These are phyloP conservation scores for Thyatira batis DNA, from an alignment of 2,888 invertebrate genomes.

Conservation along the genomic window DNA sequence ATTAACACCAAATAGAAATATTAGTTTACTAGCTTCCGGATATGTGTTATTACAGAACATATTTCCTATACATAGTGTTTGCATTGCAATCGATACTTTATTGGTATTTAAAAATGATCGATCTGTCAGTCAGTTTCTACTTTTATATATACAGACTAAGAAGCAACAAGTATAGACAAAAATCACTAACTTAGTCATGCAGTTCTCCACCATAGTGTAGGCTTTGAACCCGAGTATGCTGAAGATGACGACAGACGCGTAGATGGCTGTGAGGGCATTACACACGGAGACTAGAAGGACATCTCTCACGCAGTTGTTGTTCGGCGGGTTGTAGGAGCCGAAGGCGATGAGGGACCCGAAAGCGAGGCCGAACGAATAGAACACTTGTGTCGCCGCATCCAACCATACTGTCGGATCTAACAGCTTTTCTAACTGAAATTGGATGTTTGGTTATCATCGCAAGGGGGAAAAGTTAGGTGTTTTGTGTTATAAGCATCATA, in stretches of 20 bases:
- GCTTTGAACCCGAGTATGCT: constrained; percentile 98
- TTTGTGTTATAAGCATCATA: too few relatives aligned
- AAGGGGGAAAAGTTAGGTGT: constrained; percentile 13
- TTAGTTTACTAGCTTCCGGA: too few relatives aligned
- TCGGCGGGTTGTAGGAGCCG: constrained; percentile 96
- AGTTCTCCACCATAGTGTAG: constrained; percentile 93
- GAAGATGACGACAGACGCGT: constrained; percentile 97
- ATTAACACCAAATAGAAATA: too few relatives aligned
- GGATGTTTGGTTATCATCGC: too few relatives aligned
- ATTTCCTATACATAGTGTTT: too few relatives aligned
- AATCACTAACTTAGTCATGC: constrained; percentile 81
- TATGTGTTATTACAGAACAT: too few relatives aligned
- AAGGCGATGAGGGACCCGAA: constrained; percentile 98
- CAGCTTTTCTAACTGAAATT: constrained; percentile 90
- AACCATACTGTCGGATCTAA: constrained; percentile 95
- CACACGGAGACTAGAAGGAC: constrained; percentile 95
- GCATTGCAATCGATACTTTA: too few relatives aligned
- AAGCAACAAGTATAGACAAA: background rate
- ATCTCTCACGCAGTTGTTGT: constrained; percentile 97
- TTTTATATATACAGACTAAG: background rate
- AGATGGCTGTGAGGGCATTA: constrained; percentile 96
- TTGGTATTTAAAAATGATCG: too few relatives aligned
- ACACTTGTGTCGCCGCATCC: constrained; percentile 98
- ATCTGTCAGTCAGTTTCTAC: too few relatives aligned
- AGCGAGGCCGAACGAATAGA: constrained; percentile 97